phyloP scores from a whole-genome alignment of 2,797 vertebrate species.

The Ptychobarbus kaznakovi region DNA sequence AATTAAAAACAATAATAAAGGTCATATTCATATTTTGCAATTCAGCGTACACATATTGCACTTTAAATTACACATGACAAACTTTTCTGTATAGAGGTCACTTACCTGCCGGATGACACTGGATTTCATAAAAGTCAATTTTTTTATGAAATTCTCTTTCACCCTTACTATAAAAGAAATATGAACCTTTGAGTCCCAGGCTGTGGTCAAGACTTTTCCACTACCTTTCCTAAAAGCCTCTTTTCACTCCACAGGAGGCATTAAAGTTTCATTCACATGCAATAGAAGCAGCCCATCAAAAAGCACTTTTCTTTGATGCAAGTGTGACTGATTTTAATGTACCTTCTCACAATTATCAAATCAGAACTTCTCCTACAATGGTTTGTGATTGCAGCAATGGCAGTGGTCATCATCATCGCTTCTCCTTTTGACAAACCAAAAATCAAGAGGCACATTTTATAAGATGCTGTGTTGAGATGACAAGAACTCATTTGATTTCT shows the following conservation, averaged over 20 bases:
- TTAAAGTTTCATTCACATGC: background rate
- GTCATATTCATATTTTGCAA: background rate
- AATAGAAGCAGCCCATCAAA: background rate
- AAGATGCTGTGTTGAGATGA: background rate
- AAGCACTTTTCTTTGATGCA: background rate
- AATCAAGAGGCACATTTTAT: background rate
- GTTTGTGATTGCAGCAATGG: slow-evolving; percentile 6
- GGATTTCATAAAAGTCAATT: background rate
- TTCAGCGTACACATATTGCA: background rate
- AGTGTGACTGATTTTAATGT: background rate
- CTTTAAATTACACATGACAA: background rate
- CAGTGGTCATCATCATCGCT: too few species aligned
- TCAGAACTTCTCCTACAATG: background rate
- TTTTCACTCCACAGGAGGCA: background rate
- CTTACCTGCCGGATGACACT: background rate
- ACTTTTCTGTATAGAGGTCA: background rate
- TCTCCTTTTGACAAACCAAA: background rate
- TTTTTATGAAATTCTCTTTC: background rate
- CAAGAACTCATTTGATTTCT: background rate
- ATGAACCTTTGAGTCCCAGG: slow-evolving; percentile 9
- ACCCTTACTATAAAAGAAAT: background rate
- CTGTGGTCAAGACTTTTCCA: background rate
- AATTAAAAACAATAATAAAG: background rate
- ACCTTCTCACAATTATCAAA: background rate
- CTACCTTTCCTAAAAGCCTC: background rate